Evolutionary conservation across 2,113 vertebrate species (phyloP), one percentile per base, ranked within the genome.

Genomic region (Cephalopterus ornatus): DNA sequence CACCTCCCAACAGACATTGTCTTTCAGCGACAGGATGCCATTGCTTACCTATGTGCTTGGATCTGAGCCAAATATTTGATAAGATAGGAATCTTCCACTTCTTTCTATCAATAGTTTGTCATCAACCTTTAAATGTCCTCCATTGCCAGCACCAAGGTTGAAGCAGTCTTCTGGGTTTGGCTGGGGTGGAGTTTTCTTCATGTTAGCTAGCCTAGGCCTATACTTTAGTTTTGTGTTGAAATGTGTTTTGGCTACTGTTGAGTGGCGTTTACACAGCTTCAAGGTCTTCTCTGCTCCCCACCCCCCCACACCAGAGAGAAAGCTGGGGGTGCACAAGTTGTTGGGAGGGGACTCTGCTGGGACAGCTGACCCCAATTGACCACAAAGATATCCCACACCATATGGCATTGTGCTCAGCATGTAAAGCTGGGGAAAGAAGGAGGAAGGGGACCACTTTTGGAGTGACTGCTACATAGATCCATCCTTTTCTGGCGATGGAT

Each of bases 401-500:
- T 24, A 16, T 2, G 5, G 23, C 52, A 66, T 16, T 1, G 0
- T 44, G 8, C 33, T n/a, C 23, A 6, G 12, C 44, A 44, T 30
- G 11, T 3, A 59, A 74, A 66, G 32, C 18, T 52, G 37, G 42
- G 15, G 12, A 47, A 62, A 39, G 6, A 61, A 61, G n/a, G 24
- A 53, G 21, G 21, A 68, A 53, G 8, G 23, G 12, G 24, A 6
- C 4, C 8, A 22, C 2, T 2, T 47, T n/a, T 32, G 30, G 28
- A 89, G 30, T n/a, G n/a, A 46, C 53, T n/a, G 12, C 30, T 67
- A 26, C 7, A 47, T 24, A 59, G 20, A 53, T 6, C 41, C 39
- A 9, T 47, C n/a, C 28, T 61, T 75, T 68, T 26, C 46, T 61
- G 39, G 13, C 13, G 3, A 5, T 68, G 28, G 20, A 41, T 68